Evolutionary conservation across 2,113 vertebrate genomes (phyloP).

Genomic region (Ciconia boyciana): DNA sequence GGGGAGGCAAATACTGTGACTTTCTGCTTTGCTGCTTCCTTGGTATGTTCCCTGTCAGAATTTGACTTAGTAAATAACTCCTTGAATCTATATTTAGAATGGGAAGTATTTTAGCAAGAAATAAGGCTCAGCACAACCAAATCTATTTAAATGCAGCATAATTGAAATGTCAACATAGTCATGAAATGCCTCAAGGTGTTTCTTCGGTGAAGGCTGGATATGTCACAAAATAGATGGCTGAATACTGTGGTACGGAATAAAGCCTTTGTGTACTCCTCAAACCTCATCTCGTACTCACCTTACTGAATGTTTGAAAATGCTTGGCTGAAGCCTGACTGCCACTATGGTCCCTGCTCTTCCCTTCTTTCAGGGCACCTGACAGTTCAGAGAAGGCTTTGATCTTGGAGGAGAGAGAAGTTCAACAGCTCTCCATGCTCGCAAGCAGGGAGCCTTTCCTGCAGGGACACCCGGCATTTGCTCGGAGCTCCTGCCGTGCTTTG

Average conservation of each 20-base stretch:
- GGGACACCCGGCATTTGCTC: neutral
- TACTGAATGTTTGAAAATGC: neutral
- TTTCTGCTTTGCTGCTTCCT: conserved; percentile 15
- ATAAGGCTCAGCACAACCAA: neutral
- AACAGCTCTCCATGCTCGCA: accelerated
- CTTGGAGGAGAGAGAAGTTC: neutral
- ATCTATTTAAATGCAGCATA: conserved; percentile 37
- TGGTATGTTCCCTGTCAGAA: neutral
- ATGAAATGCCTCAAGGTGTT: conserved; percentile 25
- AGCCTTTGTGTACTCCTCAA: neutral
- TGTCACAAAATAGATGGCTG: neutral
- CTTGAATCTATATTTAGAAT: neutral
- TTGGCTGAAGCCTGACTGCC: neutral
- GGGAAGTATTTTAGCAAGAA: conserved; percentile 5
- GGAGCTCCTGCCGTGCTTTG: neutral
- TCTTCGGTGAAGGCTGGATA: neutral
- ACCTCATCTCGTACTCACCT: neutral
- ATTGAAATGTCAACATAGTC: conserved; percentile 40
- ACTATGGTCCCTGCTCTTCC: neutral
- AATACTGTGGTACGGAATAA: neutral
- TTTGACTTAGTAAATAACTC: conserved; percentile 7
- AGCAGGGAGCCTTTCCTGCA: neutral
- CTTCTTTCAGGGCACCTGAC: neutral
- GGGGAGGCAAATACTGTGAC: neutral
- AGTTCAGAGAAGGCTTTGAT: neutral